phyloP scores from a whole-genome alignment of 2,113 vertebrate species.

The Gallinago media region DNA sequence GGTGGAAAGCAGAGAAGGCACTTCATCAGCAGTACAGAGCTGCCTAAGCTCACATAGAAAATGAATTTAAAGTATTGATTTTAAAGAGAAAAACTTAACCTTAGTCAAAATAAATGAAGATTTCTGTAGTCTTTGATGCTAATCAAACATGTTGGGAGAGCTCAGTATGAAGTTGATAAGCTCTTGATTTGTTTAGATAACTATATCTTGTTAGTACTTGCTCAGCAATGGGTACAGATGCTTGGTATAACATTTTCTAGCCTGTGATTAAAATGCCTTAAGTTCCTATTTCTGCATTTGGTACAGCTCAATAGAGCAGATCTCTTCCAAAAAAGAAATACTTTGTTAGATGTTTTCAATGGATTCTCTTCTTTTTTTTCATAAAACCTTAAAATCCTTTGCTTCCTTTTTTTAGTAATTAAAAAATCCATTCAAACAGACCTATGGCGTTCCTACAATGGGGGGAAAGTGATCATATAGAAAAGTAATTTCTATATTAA shows the following conservation, averaged over 20 bases:
- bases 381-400: not conserved
- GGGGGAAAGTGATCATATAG: not conserved
- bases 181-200: conserved; percentile 42
- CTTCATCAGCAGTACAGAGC: not conserved
- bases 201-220: not conserved
- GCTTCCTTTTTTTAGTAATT: not conserved
- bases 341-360: not conserved
- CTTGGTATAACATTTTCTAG: conserved; percentile 13
- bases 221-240: not conserved
- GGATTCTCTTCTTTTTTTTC: not conserved
- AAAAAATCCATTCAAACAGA: not conserved
- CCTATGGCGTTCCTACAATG: not conserved
- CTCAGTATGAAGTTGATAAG: not conserved
- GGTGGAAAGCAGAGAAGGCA: not conserved
- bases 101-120: not conserved
- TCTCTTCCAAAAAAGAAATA: not conserved
- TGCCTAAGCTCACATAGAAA: not conserved
- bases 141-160: not conserved
- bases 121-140: not conserved
- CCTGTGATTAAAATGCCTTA: not conserved
- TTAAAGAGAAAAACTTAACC: not conserved
- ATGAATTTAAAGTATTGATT: not conserved
- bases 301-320: not conserved
- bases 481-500: not conserved
- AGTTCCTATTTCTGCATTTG: not conserved